These are phyloP conservation scores for Aethes cnicana DNA, from an alignment of 2,888 invertebrate genomes.

Conservation along the genomic window DNA sequence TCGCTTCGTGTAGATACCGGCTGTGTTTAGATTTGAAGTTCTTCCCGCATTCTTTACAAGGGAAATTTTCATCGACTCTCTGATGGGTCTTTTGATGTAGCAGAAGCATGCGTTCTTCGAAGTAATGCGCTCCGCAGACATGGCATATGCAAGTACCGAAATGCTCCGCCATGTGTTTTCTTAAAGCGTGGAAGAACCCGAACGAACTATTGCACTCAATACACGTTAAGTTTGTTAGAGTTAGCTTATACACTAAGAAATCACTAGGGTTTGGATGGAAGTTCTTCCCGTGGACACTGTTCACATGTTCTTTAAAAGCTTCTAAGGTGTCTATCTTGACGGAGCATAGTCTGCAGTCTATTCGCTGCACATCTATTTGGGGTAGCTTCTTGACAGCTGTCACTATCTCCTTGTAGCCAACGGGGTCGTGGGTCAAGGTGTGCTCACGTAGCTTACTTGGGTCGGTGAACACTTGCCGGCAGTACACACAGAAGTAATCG, in stretches of 20 bases:
- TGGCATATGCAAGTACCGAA: slow-evolving; percentile 71
- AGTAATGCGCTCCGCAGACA: slow-evolving; percentile 71
- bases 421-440: slow-evolving; percentile 57
- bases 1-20: slow-evolving; percentile 60
- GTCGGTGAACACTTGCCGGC: slow-evolving; percentile 57
- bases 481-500: slow-evolving; percentile 63
- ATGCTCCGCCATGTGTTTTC: slow-evolving; percentile 70
- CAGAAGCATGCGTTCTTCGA: slow-evolving; percentile 68
- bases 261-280: slow-evolving; percentile 44
- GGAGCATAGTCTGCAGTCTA: slow-evolving; percentile 65
- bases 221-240: slow-evolving; percentile 51
- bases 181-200: slow-evolving; percentile 61
- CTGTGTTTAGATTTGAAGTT: slow-evolving; percentile 68
- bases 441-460: slow-evolving; percentile 60
- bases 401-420: slow-evolving; percentile 49
- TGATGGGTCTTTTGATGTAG: slow-evolving; percentile 66
- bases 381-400: slow-evolving; percentile 50
- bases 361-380: slow-evolving; percentile 55
- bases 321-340: slow-evolving; percentile 51
- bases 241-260: slow-evolving; percentile 59
- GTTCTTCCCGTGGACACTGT: slow-evolving; percentile 46
- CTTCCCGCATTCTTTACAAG: slow-evolving; percentile 76
- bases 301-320: slow-evolving; percentile 53
- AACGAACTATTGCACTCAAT: slow-evolving; percentile 49
- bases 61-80: slow-evolving; percentile 64